These are phyloP conservation scores for Ciconia stormi DNA, from an alignment of 2,113 vertebrate species.

Conservation along the genomic window DNA sequence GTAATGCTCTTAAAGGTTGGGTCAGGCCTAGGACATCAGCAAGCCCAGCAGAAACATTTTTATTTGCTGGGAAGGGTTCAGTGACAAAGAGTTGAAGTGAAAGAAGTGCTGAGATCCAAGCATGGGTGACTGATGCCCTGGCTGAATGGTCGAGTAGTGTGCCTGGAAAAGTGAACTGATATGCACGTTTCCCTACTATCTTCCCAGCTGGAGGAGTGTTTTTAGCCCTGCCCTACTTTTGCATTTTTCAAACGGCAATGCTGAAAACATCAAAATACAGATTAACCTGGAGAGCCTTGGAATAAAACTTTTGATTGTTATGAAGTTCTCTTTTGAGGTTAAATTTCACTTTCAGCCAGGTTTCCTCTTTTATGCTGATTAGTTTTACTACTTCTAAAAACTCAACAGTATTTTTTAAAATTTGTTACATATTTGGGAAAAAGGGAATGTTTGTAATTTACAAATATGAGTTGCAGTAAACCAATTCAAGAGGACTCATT, in stretches of 20 bases:
- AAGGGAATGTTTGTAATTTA: background rate
- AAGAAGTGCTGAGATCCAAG: background rate
- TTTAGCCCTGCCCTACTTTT: background rate
- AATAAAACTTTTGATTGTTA: background rate
- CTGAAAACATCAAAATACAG: background rate
- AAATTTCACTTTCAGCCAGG: background rate
- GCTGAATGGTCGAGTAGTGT: background rate
- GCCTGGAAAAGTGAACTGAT: background rate
- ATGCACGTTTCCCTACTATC: background rate
- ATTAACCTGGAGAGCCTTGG: background rate
- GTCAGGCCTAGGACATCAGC: background rate
- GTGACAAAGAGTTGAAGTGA: background rate
- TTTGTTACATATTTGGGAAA: background rate
- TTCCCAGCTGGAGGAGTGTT: background rate
- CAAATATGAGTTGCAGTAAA: background rate
- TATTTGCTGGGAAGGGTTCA: background rate
- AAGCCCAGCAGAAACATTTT: background rate
- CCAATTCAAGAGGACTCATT: background rate
- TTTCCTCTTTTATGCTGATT: background rate
- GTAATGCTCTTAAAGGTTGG: background rate
- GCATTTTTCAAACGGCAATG: background rate
- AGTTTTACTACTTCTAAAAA: background rate
- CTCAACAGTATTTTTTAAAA: background rate
- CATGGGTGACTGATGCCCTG: rapidly evolving
- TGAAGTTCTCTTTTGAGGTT: background rate